Percentiles rank a stretch among this genome's conserved stretches.
These are phyloP conservation scores for Paratilapia polleni DNA, from an alignment of 2,113 vertebrate genomes.

Conservation along the genomic window DNA sequence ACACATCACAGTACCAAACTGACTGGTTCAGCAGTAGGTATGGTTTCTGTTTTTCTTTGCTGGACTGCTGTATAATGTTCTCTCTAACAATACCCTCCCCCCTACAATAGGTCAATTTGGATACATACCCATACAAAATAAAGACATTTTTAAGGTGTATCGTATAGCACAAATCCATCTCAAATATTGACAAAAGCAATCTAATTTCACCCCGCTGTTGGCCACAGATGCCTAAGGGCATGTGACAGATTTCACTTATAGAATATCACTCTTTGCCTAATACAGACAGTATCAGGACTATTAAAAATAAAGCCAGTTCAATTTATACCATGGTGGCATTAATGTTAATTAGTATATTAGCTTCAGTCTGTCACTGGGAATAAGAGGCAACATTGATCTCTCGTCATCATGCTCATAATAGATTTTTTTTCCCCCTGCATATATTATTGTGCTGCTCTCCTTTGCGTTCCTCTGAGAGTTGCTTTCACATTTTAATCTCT, in stretches of 20 bases:
- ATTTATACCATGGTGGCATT: conserved; percentile 57
- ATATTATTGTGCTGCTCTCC: conserved; percentile 40
- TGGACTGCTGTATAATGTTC: neutral
- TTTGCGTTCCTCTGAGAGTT: conserved; percentile 36
- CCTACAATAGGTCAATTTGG: neutral
- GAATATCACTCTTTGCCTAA: conserved; percentile 23
- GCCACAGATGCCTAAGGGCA: conserved; percentile 18
- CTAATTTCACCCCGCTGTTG: conserved; percentile 27
- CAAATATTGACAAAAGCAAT: conserved; percentile 27
- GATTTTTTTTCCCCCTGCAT: conserved; percentile 15
- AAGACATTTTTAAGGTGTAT: conserved; percentile 17
- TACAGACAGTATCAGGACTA: conserved; percentile 34
- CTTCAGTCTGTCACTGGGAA: conserved; percentile 69
- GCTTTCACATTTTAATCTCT: conserved; percentile 66
- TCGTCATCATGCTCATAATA: conserved; percentile 66
- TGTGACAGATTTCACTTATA: conserved; percentile 25
- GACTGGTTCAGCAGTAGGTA: neutral
- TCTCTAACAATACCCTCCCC: neutral
- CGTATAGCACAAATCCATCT: neutral
- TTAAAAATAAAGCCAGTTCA: conserved; percentile 52
- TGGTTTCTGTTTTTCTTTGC: too few relatives aligned
- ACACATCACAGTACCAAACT: neutral
- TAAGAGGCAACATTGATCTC: conserved; percentile 70
- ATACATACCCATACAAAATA: neutral
- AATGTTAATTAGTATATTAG: conserved; percentile 73